Evolutionary conservation across 2,888 invertebrate genomes (phyloP), one percentile per base, ranked within the genome.

Genomic region (Aromia moschata): DNA sequence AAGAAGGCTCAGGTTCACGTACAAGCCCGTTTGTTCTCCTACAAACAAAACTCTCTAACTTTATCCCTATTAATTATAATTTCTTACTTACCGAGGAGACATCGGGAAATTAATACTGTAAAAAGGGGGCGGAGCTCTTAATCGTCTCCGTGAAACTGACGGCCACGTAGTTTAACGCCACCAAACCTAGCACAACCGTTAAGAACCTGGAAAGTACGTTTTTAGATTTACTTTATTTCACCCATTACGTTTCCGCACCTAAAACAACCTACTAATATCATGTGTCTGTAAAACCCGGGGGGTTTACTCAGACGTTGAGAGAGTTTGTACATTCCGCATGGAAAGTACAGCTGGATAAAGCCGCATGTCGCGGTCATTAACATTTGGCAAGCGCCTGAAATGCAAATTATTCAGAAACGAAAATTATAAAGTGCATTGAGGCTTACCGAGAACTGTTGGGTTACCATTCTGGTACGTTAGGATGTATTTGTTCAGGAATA

Each of bases 61-160:
- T 25, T n/a, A n/a, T n/a, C n/a, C n/a, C 4, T 25, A 25, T 25
- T 7, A 25, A 25, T 33, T 33, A 3, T 7, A 37, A 53, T 33
- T n/a, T n/a, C n/a, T n/a, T n/a, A 67, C 71, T 79, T 80, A 86
- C 87, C 86, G 76, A 87, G 79, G 70, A 87, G 80, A 77, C 84
- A 82, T 78, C 87, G 84, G 46, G 90, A 89, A 70, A 92, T 89
- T 61, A 90, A 77, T 56, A 92, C 91, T 36, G 92, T 92, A 78
- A 91, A 91, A 51, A 91, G 82, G 33, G 92, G 12, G 91, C 91
- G 25, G 91, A 90, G 79, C 90, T 90, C 78, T 92, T 92, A 43
- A 92, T 89, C 10, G 91, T 91, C 79, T 91, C 91, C 41, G 91
- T 91, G 77, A 92, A 92, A 78, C 90, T 91, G 55, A 91, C 90